Evolutionary conservation across 2,888 invertebrate species (phyloP).

Genomic region (Synergus itoensis): DNA sequence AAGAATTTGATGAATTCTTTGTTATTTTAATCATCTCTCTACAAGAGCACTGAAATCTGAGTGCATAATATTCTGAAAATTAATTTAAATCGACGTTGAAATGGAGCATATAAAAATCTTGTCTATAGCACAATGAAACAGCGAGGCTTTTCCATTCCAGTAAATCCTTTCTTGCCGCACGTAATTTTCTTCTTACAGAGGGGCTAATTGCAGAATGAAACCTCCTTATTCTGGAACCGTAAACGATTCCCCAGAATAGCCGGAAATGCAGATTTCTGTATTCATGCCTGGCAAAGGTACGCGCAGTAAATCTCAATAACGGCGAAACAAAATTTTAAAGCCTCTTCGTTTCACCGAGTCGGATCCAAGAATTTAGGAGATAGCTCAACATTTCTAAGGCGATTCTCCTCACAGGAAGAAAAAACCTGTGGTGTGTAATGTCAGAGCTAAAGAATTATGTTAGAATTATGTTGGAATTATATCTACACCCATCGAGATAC

Average conservation of each 20-base stretch:
- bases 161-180: slow-evolving; percentile 21
- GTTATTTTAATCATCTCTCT: no score
- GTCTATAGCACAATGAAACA: slow-evolving; percentile 11
- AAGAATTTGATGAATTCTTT: no score
- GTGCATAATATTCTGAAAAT: not conserved
- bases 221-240: slow-evolving; percentile 27
- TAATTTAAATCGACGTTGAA: slow-evolving; percentile 29
- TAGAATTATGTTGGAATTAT: not conserved
- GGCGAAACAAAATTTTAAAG: slow-evolving; percentile 34
- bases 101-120: not conserved
- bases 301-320: slow-evolving; percentile 36
- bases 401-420: not conserved
- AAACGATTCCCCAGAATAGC: slow-evolving; percentile 29
- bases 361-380: slow-evolving; percentile 12
- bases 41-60: not conserved
- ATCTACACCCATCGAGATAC: not conserved
- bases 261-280: slow-evolving; percentile 41
- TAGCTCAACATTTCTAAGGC: slow-evolving; percentile 8
- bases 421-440: not conserved
- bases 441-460: not conserved
- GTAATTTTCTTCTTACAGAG: slow-evolving; percentile 28
- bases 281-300: slow-evolving; percentile 14
- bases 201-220: slow-evolving; percentile 34
- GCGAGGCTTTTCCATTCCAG: slow-evolving; percentile 8
- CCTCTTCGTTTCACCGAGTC: not conserved